Conservation (phyloP, 2,113 vertebrate genomes). For the Manacus vitellinus region DNA sequence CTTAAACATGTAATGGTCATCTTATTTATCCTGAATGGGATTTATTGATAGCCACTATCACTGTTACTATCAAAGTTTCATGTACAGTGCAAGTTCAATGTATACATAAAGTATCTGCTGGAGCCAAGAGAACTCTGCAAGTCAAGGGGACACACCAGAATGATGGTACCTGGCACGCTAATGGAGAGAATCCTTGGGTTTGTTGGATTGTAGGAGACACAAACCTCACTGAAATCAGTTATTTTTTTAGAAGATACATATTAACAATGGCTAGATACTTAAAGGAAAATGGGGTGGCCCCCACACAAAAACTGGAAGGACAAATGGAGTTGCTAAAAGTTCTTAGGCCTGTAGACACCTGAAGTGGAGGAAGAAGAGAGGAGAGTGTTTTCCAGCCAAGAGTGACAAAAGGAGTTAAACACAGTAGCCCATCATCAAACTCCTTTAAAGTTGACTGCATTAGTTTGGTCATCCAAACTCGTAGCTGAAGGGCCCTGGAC, state of each 20-base stretch:
- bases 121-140: neutral
- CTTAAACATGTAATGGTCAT: neutral
- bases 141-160: neutral
- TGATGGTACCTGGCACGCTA: accelerated
- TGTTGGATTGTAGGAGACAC: neutral
- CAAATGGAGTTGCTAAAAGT: neutral
- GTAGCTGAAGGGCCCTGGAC: neutral
- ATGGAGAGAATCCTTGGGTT: neutral
- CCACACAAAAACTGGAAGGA: neutral
- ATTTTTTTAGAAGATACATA: neutral
- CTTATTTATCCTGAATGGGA: neutral
- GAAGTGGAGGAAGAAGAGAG: neutral
- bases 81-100: neutral
- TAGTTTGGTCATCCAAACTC: neutral
- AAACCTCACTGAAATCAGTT: neutral
- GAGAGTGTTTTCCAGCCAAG: neutral
- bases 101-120: neutral
- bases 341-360: neutral
- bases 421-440: neutral
- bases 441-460: neutral
- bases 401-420: neutral
- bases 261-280: neutral
- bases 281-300: neutral
- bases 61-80: neutral
- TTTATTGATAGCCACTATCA: neutral